These are phyloP conservation scores for Allophyes oxyacanthae DNA, from an alignment of 2,888 invertebrate species.

Conservation along the genomic window DNA sequence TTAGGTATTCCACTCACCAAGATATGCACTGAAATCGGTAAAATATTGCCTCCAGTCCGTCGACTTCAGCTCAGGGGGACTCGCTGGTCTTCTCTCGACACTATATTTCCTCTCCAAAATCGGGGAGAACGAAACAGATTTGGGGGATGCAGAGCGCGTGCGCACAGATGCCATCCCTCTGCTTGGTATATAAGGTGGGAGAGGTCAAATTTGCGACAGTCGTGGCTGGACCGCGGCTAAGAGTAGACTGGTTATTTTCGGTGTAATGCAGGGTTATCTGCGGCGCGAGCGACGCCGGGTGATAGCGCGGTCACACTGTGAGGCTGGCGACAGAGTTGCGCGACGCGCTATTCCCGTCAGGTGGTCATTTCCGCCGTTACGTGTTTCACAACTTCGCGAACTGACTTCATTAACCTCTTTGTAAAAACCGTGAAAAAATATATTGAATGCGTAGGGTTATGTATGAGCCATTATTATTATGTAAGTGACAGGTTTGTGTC, in stretches of 20 bases:
- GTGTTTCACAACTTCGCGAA: conserved; percentile 83
- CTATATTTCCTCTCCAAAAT: conserved; percentile 89
- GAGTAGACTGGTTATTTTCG: conserved; percentile 86
- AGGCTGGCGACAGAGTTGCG: conserved; percentile 80
- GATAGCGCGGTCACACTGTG: conserved; percentile 86
- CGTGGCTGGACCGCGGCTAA: conserved; percentile 84
- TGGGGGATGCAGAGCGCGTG: conserved; percentile 91
- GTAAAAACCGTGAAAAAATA: conserved; percentile 67
- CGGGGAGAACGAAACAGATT: conserved; percentile 91
- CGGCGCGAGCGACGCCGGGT: conserved; percentile 81
- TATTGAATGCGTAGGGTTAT: conserved; percentile 61
- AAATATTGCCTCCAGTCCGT: conserved; percentile 86
- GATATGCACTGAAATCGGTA: conserved; percentile 86
- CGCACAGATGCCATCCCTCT: conserved; percentile 90
- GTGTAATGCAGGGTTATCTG: conserved; percentile 81
- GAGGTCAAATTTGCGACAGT: conserved; percentile 76
- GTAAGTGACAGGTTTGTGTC: conserved; percentile 64
- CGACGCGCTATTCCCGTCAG: conserved; percentile 88
- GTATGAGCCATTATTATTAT: conserved; percentile 61
- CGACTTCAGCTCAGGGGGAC: conserved; percentile 76
- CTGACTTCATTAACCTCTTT: conserved; percentile 83
- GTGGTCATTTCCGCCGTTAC: conserved; percentile 83
- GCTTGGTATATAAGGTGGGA: conserved; percentile 80
- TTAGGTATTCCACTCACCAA: conserved; percentile 78
- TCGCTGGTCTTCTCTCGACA: conserved; percentile 77